Conservation (phyloP, 2,113 vertebrate species). For the Eudyptes chrysolophus region DNA sequence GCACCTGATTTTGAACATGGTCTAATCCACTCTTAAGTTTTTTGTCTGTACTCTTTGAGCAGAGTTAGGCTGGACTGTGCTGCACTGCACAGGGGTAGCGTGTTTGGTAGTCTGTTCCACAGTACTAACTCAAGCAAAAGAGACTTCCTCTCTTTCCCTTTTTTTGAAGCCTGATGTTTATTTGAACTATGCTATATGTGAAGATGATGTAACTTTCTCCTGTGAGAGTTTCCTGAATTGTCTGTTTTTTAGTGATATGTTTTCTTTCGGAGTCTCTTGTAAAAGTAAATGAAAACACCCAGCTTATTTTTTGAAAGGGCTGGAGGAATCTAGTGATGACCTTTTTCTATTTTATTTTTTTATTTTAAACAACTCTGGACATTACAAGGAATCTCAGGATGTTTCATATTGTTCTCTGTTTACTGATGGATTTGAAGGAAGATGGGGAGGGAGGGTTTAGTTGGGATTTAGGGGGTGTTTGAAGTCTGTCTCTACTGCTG, state of each 20-base stretch:
- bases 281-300: slow-evolving; percentile 37
- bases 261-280: not conserved
- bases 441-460: not conserved
- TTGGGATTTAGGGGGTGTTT: not conserved
- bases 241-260: slow-evolving; percentile 50
- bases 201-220: slow-evolving; percentile 28
- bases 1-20: not conserved
- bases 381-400: not conserved
- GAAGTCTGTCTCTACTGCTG: not conserved
- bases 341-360: not conserved
- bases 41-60: not conserved
- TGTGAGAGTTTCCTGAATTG: slow-evolving; percentile 31
- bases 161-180: slow-evolving; percentile 33
- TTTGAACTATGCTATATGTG: slow-evolving; percentile 36
- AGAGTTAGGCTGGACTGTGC: not conserved
- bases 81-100: fast-evolving
- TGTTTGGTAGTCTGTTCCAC: not conserved
- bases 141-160: not conserved
- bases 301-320: slow-evolving; percentile 9
- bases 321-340: not conserved
- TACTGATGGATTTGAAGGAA: not conserved
- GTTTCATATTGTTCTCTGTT: not conserved
- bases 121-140: not conserved
- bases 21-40: not conserved
- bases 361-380: not conserved